Base-by-base conservation (phyloP, 1,140 invertebrate species). In the Parasteatoda tepidariorum region DNA sequence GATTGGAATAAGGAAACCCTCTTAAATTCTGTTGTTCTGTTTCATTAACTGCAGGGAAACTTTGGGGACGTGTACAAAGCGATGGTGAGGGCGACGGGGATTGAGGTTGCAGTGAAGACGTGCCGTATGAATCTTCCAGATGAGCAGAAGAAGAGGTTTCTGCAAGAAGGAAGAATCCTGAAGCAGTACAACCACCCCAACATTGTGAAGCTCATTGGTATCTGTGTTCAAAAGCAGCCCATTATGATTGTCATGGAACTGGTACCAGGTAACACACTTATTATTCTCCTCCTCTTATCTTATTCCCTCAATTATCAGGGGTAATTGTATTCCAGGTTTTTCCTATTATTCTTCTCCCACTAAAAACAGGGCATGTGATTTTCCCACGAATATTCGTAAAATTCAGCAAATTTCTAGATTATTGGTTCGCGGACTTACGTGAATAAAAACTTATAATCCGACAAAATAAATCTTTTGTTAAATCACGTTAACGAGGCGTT, bases 161-260 rank as follows among this genome's bases (percentile, higher is more conserved):
- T 98, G 24, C 96, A 97, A 89, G 97, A 99, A 88, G 97, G 97
- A 0, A 91, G 96, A 84, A 98, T 99, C 79, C 90, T 99, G 4
- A 98, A 98, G 87, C 96, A 98, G 88, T 99, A 98, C 88, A 94
- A 98, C 89, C 97, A 99, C 91, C 95, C 95, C 0, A 99, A 99
- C 89, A 96, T 98, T 86, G 96, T 98, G 7, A 94, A 95, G 87
- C 92, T 99, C n/a, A 98, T 98, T 86, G 97, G 97, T 26, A 98
- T 99, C 86, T 98, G 97, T 87, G 97, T 98, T 64, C 96, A 98
- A 88, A 97, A 98, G 87, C 97, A 98, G 87, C 98, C 98, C 0
- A 97, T 99, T 67, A 98, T 99, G 97, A 98, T 99, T 87, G 96
- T 99, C 26, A 98, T 99, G 97, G 97, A 99, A 90, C 91, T 97